These are phyloP conservation scores for Sphyrna mokarran DNA, from an alignment of 2,113 vertebrate genomes.

Conservation along the genomic window DNA sequence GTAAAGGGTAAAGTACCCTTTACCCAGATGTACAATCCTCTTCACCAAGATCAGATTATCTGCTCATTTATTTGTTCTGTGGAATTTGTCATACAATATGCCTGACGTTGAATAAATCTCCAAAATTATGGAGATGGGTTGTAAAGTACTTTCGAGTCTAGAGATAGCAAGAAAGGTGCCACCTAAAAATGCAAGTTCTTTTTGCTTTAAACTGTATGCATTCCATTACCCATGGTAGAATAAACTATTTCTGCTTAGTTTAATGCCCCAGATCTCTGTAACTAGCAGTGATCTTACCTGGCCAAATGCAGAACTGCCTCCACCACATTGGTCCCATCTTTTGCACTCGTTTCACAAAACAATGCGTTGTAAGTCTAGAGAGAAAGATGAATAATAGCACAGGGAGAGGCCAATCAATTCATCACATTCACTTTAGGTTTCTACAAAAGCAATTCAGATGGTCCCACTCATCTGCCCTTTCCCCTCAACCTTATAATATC, in stretches of 20 bases:
- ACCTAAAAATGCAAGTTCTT: neutral
- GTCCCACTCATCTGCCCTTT: neutral
- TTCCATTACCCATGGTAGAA: neutral
- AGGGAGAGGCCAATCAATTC: neutral
- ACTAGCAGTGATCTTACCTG: conserved; percentile 44
- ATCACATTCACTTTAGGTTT: neutral
- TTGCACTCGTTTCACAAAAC: conserved; percentile 66
- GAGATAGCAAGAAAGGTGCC: neutral
- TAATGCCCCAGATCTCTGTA: neutral
- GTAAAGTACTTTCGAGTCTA: neutral
- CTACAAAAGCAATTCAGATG: neutral
- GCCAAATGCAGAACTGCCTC: conserved; percentile 60
- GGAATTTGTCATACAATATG: neutral
- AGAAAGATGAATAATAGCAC: conserved; percentile 35
- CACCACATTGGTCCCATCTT: conserved; percentile 55
- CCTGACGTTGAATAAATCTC: neutral
- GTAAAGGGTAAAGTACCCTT: neutral
- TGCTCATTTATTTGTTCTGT: neutral
- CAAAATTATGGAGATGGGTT: neutral
- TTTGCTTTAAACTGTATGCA: neutral
- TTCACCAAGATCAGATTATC: neutral
- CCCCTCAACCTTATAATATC: too few relatives aligned
- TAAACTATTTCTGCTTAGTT: neutral
- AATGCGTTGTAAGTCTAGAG: conserved; percentile 57
- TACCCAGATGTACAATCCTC: neutral